Conservation (phyloP, 2,113 vertebrate genomes). For the Heteronetta atricapilla region DNA sequence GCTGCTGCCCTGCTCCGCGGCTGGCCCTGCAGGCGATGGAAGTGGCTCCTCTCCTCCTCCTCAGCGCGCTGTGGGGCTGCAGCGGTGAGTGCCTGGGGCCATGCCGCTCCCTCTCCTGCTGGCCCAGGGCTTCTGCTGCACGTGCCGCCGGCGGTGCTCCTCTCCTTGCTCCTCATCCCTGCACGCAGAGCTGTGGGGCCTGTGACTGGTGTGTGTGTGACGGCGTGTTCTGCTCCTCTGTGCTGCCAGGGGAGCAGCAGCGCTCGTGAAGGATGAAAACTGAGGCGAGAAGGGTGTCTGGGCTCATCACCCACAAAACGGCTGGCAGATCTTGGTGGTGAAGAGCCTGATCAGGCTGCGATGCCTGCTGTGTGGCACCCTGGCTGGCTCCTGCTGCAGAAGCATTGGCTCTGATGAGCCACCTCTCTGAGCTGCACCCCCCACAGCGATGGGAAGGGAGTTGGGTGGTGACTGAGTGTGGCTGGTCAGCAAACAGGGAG, state of each 20-base stretch:
- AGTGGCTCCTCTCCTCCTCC: not conserved
- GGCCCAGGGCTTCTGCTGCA: not conserved
- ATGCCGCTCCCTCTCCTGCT: not conserved
- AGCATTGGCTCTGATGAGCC: not conserved
- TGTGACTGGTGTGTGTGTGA: accelerated
- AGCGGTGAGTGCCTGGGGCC: slow-evolving; percentile 20
- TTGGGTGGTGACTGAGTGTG: accelerated
- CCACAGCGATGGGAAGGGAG: accelerated
- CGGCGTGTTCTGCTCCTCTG: not conserved
- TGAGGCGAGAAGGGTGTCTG: accelerated
- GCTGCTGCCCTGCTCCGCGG: not conserved
- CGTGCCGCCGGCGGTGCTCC: not conserved
- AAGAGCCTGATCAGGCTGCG: accelerated
- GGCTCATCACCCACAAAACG: not conserved
- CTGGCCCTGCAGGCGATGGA: not conserved
- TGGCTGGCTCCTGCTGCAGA: not conserved
- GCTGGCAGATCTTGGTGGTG: not conserved
- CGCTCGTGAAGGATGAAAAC: not conserved
- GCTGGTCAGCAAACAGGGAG: accelerated
- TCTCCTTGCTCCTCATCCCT: not conserved
- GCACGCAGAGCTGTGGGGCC: not conserved
- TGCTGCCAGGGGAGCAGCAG: not conserved
- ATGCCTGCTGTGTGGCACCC: accelerated
- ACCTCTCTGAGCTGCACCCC: accelerated
- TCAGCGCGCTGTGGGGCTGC: not conserved